Conservation (phyloP, 2,797 vertebrate species). For the Micromesistius poutassou region DNA sequence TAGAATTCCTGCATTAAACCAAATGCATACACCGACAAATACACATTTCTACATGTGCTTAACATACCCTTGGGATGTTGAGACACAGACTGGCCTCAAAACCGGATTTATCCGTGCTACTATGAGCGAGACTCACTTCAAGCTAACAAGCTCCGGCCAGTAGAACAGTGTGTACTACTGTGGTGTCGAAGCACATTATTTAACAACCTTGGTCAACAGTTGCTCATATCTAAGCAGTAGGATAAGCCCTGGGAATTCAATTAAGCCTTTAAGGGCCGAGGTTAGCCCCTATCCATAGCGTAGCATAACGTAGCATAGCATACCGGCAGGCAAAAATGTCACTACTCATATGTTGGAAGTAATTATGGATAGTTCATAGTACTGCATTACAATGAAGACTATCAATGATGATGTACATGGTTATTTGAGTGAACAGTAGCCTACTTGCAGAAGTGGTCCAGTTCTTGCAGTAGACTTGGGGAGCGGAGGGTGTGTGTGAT, state of each 20-base stretch:
- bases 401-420: too few relatives aligned
- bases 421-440: not conserved
- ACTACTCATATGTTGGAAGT: not conserved
- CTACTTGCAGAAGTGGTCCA: not conserved
- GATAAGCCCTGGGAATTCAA: conserved; percentile 70
- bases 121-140: conserved; percentile 15
- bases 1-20: too few relatives aligned
- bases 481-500: not conserved
- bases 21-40: too few relatives aligned
- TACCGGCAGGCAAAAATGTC: not conserved
- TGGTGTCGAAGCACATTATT: conserved; percentile 43
- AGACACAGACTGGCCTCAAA: too few relatives aligned
- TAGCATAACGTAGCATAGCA: not conserved
- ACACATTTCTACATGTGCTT: too few relatives aligned
- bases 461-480: not conserved
- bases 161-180: conserved; percentile 4
- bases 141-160: conserved; percentile 14
- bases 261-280: conserved; percentile 60
- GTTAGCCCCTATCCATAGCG: conserved; percentile 21
- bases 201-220: conserved; percentile 49
- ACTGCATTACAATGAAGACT: too few relatives aligned
- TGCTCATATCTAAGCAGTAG: conserved; percentile 47
- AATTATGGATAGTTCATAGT: not conserved
- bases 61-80: too few relatives aligned
- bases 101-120: too few relatives aligned